Base-by-base conservation (phyloP, 2,113 vertebrate genomes). In the Gallinago paraguaiae region DNA sequence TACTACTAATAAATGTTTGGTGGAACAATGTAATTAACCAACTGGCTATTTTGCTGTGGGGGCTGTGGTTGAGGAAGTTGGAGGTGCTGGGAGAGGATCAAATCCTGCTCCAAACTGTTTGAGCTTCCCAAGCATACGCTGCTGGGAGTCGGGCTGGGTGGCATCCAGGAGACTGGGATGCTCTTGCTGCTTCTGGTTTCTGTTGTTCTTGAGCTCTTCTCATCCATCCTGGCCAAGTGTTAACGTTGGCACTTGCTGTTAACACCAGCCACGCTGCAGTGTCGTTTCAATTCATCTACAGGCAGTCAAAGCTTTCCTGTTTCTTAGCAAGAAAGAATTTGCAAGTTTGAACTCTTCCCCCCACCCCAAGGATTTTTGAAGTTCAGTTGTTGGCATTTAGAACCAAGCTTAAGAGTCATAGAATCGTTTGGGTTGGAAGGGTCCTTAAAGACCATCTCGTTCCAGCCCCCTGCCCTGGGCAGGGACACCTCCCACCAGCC, bases 291-390 rank as follows among this genome's bases (percentile, higher is more conserved):
- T 25, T 53, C 17, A 3, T 24, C 54, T 31, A 0, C 5, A 15
- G 51, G 7, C 10, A 23, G 7, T 51, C 6, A 3, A 27, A n/a
- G 15, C 16, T 51, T 64, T 12, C 18, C 23, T 28, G 0, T 25
- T 70, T 86, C 20, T 39, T 14, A 10, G 11, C 6, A 11, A 67
- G 46, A 67, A 75, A 37, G 18, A 31, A 76, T 33, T 12, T 51
- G 14, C 17, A 24, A 6, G 13, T 80, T 63, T 27, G 11, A 61
- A 15, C 17, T 43, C 53, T 4, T 4, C 6, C 3, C 3, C 6
- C 9, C 8, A 2, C 6, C 39, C 7, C 9, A 43, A 18, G 1
- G 11, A 12, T 1, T 28, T 67, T 6, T 35, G 31, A 51, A 51
- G 13, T 57, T 46, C 0, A 2, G 10, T 23, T 68, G 46, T 8